Conservation (phyloP, 2,888 invertebrate species). For the Marronus borbonicus region DNA sequence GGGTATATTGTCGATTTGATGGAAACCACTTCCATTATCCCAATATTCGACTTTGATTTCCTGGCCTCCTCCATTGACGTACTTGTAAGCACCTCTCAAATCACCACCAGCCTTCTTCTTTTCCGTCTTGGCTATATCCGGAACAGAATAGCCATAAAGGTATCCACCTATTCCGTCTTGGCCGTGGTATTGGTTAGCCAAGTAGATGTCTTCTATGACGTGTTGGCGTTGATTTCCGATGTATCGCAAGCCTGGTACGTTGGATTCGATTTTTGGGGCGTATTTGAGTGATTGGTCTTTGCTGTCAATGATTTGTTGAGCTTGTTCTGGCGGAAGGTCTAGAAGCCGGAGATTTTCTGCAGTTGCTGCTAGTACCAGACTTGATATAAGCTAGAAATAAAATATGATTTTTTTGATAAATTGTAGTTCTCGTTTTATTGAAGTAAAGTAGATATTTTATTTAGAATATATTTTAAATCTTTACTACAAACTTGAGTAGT, state of each 20-base stretch:
- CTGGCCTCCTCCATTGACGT: conserved; percentile 75
- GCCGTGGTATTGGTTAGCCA: conserved; percentile 81
- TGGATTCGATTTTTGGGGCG: conserved; percentile 74
- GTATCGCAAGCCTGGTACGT: conserved; percentile 70
- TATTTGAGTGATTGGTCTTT: conserved; percentile 69
- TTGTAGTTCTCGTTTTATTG: too few species aligned
- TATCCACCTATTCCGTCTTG: conserved; percentile 78
- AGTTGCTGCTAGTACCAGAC: neutral
- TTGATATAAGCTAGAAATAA: conserved; percentile 22
- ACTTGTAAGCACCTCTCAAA: conserved; percentile 82
- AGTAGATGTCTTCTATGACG: conserved; percentile 80
- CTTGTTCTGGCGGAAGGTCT: conserved; percentile 73
- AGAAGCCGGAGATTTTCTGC: conserved; percentile 71
- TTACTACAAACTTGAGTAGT: too few species aligned
- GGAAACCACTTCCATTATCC: conserved; percentile 83
- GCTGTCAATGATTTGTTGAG: conserved; percentile 70
- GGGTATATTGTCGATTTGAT: conserved; percentile 83
- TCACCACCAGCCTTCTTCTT: conserved; percentile 80
- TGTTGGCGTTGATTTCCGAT: conserved; percentile 74
- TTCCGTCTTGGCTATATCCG: conserved; percentile 83
- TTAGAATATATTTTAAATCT: too few species aligned
- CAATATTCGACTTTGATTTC: conserved; percentile 80
- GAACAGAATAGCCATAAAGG: conserved; percentile 81
- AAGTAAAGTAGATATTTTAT: too few species aligned
- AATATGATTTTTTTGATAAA: too few species aligned